Percentiles rank a stretch among this genome's conserved stretches.
These are phyloP conservation scores for Caenorhabditis inopinata DNA, from an alignment of 1,140 invertebrate species.

Conservation along the genomic window DNA sequence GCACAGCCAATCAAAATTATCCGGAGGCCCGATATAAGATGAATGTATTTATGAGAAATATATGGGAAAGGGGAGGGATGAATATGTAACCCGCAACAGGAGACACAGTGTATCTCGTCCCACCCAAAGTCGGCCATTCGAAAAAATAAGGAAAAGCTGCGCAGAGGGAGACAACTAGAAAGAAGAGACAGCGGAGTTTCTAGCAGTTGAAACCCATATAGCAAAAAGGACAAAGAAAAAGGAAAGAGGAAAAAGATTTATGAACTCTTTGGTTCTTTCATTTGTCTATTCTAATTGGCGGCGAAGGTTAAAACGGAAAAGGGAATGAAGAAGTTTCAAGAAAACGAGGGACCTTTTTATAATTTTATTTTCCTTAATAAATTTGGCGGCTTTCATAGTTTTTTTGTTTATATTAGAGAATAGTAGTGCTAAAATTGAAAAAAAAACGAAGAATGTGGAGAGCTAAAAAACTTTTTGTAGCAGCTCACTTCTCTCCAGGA, in stretches of 20 bases:
- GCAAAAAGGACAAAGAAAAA: not conserved
- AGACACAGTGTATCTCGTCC: constrained; percentile 14
- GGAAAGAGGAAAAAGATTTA: not conserved
- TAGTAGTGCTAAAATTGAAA: not conserved
- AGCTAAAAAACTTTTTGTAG: constrained; percentile 21
- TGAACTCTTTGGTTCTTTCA: not conserved
- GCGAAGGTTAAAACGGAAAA: too few relatives aligned
- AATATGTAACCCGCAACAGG: constrained; percentile 19
- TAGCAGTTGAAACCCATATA: not conserved
- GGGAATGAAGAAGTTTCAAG: too few relatives aligned
- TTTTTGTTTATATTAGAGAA: not conserved
- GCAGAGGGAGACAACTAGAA: not conserved
- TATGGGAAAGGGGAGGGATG: not conserved
- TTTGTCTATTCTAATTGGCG: not conserved
- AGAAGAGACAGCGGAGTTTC: not conserved
- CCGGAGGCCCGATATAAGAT: not conserved
- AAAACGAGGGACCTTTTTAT: too few relatives aligned
- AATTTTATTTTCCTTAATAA: too few relatives aligned
- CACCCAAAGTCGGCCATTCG: not conserved
- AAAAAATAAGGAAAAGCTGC: not conserved
- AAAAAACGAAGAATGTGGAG: not conserved
- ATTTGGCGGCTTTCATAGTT: not conserved
- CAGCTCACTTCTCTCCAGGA: not conserved
- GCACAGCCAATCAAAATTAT: constrained; percentile 31
- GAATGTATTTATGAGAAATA: not conserved